phyloP scores from a whole-genome alignment of 1,140 invertebrate species.

The Brachionus calyciflorus region DNA sequence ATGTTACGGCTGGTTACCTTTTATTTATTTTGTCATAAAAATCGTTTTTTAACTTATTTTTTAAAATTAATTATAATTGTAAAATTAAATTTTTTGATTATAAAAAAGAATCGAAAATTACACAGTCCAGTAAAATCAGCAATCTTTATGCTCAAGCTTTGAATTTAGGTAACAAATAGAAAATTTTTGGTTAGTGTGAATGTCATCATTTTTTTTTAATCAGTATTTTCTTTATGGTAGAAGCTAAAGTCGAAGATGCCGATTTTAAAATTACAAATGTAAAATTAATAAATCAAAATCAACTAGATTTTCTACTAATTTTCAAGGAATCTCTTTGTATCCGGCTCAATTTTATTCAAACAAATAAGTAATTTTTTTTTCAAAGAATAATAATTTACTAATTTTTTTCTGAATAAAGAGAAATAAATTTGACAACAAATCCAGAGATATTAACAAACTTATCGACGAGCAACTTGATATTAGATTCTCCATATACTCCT shows the following conservation, averaged over 20 bases:
- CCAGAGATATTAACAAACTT: not conserved
- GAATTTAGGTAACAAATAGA: no score
- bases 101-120: no score
- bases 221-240: not conserved
- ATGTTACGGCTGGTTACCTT: no score
- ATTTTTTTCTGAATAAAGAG: not conserved
- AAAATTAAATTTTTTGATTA: no score
- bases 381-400: not conserved
- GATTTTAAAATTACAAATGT: not conserved
- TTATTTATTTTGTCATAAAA: no score
- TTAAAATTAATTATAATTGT: no score
- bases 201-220: not conserved
- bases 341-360: not conserved
- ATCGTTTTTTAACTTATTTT: no score
- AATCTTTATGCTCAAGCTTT: no score
- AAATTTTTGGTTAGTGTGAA: not conserved
- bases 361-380: not conserved
- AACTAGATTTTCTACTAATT: not conserved
- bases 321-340: conserved; percentile 4
- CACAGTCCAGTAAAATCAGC: no score
- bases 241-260: not conserved
- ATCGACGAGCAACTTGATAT: not conserved
- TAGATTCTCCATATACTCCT: not conserved
- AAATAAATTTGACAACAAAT: not conserved
- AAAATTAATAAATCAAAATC: not conserved